Evolutionary conservation across 2,888 invertebrate genomes (phyloP).

Genomic region (Strigamia transsilvanica): DNA sequence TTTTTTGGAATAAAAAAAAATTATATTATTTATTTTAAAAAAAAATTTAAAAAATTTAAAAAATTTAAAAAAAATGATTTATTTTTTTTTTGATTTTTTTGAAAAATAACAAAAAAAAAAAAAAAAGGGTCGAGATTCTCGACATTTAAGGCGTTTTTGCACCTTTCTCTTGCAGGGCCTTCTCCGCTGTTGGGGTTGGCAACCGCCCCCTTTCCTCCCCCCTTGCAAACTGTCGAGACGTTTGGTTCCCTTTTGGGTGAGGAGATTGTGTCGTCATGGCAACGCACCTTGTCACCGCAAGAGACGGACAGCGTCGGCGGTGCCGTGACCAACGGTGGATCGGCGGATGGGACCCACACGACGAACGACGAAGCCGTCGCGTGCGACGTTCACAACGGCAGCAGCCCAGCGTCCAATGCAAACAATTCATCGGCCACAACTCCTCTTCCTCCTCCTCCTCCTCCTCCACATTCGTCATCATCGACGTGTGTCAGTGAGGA

Average conservation of each 20-base stretch:
- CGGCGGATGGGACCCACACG: not conserved
- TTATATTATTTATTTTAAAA: constrained; percentile 16
- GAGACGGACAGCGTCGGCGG: constrained; percentile 32
- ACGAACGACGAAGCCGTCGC: constrained; percentile 44
- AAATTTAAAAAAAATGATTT: not conserved
- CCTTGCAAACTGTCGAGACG: constrained; percentile 62
- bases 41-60: not conserved
- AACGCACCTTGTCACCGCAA: constrained; percentile 69
- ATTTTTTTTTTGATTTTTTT: not conserved
- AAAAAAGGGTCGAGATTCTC: constrained; percentile 31
- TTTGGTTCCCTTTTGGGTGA: constrained; percentile 73
- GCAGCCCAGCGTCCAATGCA: constrained; percentile 54
- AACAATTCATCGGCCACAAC: constrained; percentile 50
- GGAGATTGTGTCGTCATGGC: constrained; percentile 82
- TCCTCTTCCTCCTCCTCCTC: constrained; percentile 46
- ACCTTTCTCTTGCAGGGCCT: constrained; percentile 58
- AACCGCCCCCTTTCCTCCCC: constrained; percentile 58
- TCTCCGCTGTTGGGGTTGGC: constrained; percentile 54
- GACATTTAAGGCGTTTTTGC: constrained; percentile 58
- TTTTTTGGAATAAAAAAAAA: not conserved
- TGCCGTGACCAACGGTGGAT: constrained; percentile 51
- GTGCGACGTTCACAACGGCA: constrained; percentile 53
- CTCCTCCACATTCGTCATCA: constrained; percentile 37
- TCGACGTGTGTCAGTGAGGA: constrained; percentile 41
- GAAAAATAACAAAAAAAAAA: not conserved